Conservation (phyloP, 2,888 invertebrate species). For the Pristionchus japonicus region DNA sequence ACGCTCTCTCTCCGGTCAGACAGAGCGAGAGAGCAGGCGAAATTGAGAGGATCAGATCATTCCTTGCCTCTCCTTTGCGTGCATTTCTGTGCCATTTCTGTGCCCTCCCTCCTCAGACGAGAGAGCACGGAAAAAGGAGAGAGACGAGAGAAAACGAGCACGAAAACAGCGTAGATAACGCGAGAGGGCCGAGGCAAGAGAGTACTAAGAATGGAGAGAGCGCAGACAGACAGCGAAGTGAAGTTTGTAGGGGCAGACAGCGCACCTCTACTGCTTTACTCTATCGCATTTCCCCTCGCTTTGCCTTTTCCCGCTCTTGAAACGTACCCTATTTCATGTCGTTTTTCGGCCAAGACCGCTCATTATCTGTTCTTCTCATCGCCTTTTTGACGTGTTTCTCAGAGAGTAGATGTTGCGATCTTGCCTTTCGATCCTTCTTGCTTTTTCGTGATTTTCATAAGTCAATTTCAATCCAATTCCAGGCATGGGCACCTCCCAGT, state of each 20-base stretch:
- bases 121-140: background rate
- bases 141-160: background rate
- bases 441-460: background rate
- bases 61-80: no score
- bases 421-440: background rate
- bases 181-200: background rate
- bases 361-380: background rate
- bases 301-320: background rate
- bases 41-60: no score
- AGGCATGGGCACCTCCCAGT: background rate
- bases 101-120: background rate
- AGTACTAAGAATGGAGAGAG: background rate
- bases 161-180: background rate
- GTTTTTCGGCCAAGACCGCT: background rate
- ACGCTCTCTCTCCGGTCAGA: no score
- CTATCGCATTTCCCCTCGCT: no score
- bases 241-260: background rate
- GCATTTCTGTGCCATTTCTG: background rate
- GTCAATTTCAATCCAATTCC: background rate
- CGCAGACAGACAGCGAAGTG: background rate
- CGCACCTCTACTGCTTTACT: conserved; percentile 10
- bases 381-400: background rate
- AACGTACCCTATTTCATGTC: background rate
- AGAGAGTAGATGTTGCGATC: background rate
- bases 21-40: no score